Evolutionary conservation across 2,797 vertebrate species (phyloP), one percentile per base, ranked within the genome.

Genomic region (Etheostoma nigrum): DNA sequence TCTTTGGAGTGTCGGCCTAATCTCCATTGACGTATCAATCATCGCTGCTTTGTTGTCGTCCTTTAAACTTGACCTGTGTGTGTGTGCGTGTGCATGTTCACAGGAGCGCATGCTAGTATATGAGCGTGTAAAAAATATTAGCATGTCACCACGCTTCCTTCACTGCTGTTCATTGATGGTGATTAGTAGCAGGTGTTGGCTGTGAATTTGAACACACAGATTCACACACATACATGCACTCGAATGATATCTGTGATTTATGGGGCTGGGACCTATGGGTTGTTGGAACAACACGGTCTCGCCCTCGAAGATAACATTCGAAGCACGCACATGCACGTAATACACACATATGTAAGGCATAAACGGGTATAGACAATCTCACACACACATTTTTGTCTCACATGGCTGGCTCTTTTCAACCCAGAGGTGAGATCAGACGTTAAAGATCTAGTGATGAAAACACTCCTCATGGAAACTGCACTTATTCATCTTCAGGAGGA

Each of bases 131-230:
- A 88, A 88, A 93, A 94, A 91, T 92, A 92, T 93, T 91, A 92
- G 92, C 94, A 93, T 88, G 78, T 94, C 92, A 75, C 90, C 87
- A 80, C 74, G 15, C 77, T 81, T 58, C 79, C 79, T 80, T 78
- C 79, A 33, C 84, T 80, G 73, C 79, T 64, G 73, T 74, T 79
- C 89, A 79, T 78, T 86, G 91, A 91, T 89, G 90, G 85, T 95
- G 94, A 95, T 95, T 93, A 93, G 87, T 92, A 94, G 88, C 94
- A 95, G 93, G 94, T 95, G 94, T 93, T 92, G 85, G 90, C 86
- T 83, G 73, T 68, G 51, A 77, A 86, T 85, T 86, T 27, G 62
- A 67, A 81, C 77, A 54, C 45, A 75, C 65, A 52, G 27, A 65
- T 36, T 40, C 73, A 67, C 78, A 67, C 61, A 79, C 53, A 76